Conservation (phyloP, 2,888 invertebrate species). For the Mythimna lalbum region DNA sequence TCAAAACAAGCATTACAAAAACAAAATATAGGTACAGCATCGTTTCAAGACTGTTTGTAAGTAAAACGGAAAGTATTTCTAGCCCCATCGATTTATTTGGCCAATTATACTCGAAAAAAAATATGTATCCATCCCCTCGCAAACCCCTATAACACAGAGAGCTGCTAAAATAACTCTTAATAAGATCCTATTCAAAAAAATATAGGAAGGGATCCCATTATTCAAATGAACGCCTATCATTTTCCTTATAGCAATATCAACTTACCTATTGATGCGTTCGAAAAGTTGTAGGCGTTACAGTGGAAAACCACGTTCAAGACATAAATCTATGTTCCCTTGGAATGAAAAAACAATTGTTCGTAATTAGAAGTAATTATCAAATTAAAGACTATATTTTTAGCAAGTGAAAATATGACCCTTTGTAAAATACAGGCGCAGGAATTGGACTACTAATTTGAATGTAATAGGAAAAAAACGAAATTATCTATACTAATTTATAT, state of each 20-base stretch:
- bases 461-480: no score
- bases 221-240: conserved; percentile 66
- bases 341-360: conserved; percentile 12
- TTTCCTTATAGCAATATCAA: conserved; percentile 61
- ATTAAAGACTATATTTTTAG: conserved; percentile 12
- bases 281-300: conserved; percentile 46
- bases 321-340: conserved; percentile 25
- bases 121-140: conserved; percentile 46
- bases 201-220: conserved; percentile 56
- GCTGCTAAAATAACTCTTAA: conserved; percentile 58
- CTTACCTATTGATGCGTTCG: conserved; percentile 39
- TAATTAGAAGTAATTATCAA: conserved; percentile 25
- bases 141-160: conserved; percentile 48
- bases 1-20: conserved; percentile 8
- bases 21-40: conserved; percentile 19
- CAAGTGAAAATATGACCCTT: conserved; percentile 2
- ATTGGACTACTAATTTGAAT: background rate
- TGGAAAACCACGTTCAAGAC: conserved; percentile 6
- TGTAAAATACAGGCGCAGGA: background rate
- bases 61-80: conserved; percentile 8
- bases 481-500: no score
- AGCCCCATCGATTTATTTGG: conserved; percentile 21
- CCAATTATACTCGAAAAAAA: conserved; percentile 41
- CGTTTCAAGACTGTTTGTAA: conserved; percentile 17
- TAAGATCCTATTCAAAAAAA: conserved; percentile 54